Evolutionary conservation across 2,797 vertebrate genomes (phyloP), one percentile per base, ranked within the genome.

Genomic region (Cirrhinus molitorella): DNA sequence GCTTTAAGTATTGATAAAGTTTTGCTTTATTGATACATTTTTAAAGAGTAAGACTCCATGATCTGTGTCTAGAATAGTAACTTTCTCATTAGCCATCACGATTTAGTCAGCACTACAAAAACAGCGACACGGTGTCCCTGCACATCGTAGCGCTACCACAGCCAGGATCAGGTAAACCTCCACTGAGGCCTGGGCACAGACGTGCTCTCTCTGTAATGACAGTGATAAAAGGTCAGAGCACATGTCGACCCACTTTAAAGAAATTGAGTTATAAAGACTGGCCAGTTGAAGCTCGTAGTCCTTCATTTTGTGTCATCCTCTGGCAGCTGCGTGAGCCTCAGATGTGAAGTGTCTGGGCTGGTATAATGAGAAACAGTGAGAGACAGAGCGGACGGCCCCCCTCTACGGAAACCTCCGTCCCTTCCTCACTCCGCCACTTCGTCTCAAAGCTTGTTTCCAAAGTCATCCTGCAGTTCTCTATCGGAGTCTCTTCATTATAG

Each of bases 401-500:
- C 59, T 34, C 63, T 51, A 74, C 6, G 21, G 4, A 72, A 63
- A 82, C 13, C 73, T 68, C 6, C 9, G 31, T 81, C 65, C 72
- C 63, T 28, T n/a, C 49, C 59, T 47, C 45, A 73, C 72, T 66
- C n/a, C 7, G 34, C 28, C 51, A 25, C 77, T 84, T 45, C 59
- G 47, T 71, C 63, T 73, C 59, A 25, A 49, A 73, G 21, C 53
- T 75, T 4, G 61, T 65, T 83, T 67, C 81, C 81, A 77, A 70
- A 83, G 65, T 77, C 81, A 57, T 83, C 73, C 65, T 59, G 61
- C 65, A 83, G 81, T 61, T 91, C 75, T 88, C 31, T 86, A 90
- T 91, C 90, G 81, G 91, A 92, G 85, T 87, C 90, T 91, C 92
- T 92, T 93, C 89, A 93, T 94, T 94, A 93, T 88, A 79, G 75